Base-by-base conservation (phyloP, 2,888 invertebrate genomes). In the Agrotis exclamationis region DNA sequence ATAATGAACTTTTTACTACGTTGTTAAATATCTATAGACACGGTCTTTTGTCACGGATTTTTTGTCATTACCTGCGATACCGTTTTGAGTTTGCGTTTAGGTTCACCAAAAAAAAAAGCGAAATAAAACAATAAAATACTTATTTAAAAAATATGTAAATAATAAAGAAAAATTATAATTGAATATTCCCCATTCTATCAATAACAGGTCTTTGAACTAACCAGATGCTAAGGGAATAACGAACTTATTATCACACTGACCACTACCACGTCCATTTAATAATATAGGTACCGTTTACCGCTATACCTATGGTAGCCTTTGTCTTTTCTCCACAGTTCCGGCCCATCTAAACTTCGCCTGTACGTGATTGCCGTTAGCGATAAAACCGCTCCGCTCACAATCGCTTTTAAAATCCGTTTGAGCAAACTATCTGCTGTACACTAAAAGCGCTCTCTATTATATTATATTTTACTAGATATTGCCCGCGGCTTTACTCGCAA, bases 371-470 rank as follows among this genome's bases (percentile, higher is more conserved):
- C 44, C 50, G 45, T 54, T 53, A 33, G 57, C 24, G 79, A 79
- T 79, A 72, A 76, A 63, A 63, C 80, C 33, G 63, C 44, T 64
- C 24, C 47, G 24, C 56, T 63, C 54, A 72, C 72, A 68, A 79
- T 79, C 72, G 72, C 72, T 80, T 80, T 76, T 72, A 79, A 80
- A 79, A 72, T 76, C 76, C 76, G 51, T 65, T 80, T 58, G 80
- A 79, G 47, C 71, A 67, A 71, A 72, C 76, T 68, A 65, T 80
- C 54, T 54, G 45, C n/a, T 67, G 54, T 68, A 65, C 16, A 22
- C 39, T 50, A 64, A 57, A 69, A 65, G 51, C 39, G 57, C 24
- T 63, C 60, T 77, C 45, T 47, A 60, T 58, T 54, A 63, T 66
- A 66, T 64, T 59, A 63, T 71, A 24, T 60, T 78, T 22, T 14